These are phyloP conservation scores for Trichomycterus rosablanca DNA, from an alignment of 2,113 vertebrate species.

Conservation along the genomic window DNA sequence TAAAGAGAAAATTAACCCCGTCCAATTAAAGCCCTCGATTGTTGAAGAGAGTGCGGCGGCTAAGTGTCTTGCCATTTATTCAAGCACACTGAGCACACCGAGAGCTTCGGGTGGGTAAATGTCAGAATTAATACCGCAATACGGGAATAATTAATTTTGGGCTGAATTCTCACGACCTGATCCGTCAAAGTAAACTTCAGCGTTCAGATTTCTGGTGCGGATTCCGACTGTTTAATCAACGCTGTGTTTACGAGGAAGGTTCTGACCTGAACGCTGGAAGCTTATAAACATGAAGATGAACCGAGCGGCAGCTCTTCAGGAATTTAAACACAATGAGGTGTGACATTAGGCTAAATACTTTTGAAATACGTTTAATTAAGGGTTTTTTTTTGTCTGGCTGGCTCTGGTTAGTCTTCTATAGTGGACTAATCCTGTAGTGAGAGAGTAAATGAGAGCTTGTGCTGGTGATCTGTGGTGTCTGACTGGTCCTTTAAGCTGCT, in stretches of 20 bases:
- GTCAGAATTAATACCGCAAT: conserved; percentile 51
- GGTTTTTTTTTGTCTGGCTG: too few relatives aligned
- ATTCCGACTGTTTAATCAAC: too few relatives aligned
- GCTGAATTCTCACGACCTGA: conserved; percentile 35
- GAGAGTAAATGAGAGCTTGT: too few relatives aligned
- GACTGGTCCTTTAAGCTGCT: conserved; percentile 34
- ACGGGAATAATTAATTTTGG: conserved; percentile 42
- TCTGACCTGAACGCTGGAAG: too few relatives aligned
- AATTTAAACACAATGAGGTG: too few relatives aligned
- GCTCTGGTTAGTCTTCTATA: neutral
- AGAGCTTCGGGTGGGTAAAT: conserved; percentile 53
- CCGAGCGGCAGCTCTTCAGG: too few relatives aligned
- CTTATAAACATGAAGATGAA: too few relatives aligned
- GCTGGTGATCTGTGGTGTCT: conserved; percentile 1
- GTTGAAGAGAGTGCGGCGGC: conserved; percentile 34
- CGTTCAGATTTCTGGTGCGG: conserved; percentile 7
- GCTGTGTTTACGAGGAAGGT: too few relatives aligned
- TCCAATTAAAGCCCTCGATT: conserved; percentile 47
- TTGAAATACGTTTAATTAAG: too few relatives aligned
- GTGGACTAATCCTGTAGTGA: neutral
- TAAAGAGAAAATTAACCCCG: conserved; percentile 48
- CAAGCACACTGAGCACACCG: conserved; percentile 47
- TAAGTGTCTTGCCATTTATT: conserved; percentile 47
- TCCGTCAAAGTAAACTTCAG: conserved; percentile 37
- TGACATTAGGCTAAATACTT: too few relatives aligned